These are phyloP conservation scores for Tachypleus tridentatus DNA, from an alignment of 1,140 invertebrate species.

Conservation along the genomic window DNA sequence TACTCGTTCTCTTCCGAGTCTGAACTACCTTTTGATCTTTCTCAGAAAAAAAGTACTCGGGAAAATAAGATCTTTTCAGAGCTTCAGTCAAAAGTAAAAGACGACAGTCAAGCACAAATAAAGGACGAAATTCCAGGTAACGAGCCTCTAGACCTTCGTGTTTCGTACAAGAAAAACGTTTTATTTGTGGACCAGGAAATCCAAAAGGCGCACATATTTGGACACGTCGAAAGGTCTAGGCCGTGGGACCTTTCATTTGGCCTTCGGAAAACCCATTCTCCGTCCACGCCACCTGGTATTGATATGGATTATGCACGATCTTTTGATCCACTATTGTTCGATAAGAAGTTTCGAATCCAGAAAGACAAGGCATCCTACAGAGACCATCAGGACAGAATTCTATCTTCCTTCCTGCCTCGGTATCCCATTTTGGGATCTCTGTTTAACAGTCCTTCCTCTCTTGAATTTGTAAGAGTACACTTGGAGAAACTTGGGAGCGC, in stretches of 20 bases:
- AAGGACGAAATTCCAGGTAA: slow-evolving; percentile 16
- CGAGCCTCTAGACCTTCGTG: slow-evolving; percentile 55
- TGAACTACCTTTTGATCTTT: slow-evolving; percentile 19
- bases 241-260: too few species aligned
- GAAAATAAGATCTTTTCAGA: slow-evolving; percentile 10
- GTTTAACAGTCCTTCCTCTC: slow-evolving; percentile 7
- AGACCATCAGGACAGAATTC: slow-evolving; percentile 14
- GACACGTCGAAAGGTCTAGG: neutral
- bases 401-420: slow-evolving; percentile 11
- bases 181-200: slow-evolving; percentile 7
- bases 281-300: too few species aligned
- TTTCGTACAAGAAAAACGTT: slow-evolving; percentile 13
- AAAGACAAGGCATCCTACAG: slow-evolving; percentile 15
- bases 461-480: slow-evolving; percentile 17
- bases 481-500: slow-evolving; percentile 17
- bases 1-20: slow-evolving; percentile 2
- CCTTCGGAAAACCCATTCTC: neutral
- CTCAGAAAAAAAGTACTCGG: slow-evolving; percentile 17
- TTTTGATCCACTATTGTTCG: slow-evolving; percentile 25
- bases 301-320: slow-evolving; percentile 51
- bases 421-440: slow-evolving; percentile 18
- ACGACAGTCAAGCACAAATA: neutral
- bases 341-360: slow-evolving; percentile 23
- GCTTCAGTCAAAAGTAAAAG: neutral
- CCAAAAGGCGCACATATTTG: slow-evolving; percentile 5